These are phyloP conservation scores for Chiloscyllium punctatum DNA, from an alignment of 2,797 vertebrate genomes.

Conservation along the genomic window DNA sequence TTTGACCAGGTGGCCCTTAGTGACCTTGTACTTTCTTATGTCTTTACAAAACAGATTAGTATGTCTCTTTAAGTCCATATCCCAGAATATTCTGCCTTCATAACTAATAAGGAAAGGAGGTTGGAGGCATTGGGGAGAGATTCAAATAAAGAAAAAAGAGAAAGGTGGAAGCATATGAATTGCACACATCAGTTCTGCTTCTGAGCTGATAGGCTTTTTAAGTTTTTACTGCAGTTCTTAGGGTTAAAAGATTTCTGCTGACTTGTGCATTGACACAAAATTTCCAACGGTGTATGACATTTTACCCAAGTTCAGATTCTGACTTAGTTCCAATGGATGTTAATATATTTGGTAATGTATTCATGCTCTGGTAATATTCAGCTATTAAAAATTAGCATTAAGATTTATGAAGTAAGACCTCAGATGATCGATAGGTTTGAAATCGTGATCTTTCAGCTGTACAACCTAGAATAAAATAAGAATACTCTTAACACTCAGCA, in stretches of 20 bases:
- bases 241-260: not conserved
- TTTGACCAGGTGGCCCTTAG: not conserved
- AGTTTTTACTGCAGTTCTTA: not conserved
- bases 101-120: not conserved
- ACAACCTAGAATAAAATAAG: not conserved
- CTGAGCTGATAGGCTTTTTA: not conserved
- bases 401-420: not conserved
- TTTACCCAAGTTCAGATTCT: not conserved
- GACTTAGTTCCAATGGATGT: not conserved
- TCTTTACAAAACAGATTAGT: not conserved
- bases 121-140: not conserved
- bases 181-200: not conserved
- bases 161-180: not conserved
- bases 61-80: not conserved
- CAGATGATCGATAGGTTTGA: not conserved
- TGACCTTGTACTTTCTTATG: not conserved
- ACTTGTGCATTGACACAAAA: not conserved
- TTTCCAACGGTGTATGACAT: not conserved
- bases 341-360: not conserved
- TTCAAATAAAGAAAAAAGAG: not conserved
- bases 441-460: not conserved
- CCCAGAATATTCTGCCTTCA: not conserved
- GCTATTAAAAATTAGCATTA: not conserved
- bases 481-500: not conserved
- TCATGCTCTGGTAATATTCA: not conserved